Percentiles rank a stretch among this genome's conserved stretches.
These are phyloP conservation scores for Serilophus lunatus DNA, from an alignment of 2,113 vertebrate genomes.

Conservation along the genomic window DNA sequence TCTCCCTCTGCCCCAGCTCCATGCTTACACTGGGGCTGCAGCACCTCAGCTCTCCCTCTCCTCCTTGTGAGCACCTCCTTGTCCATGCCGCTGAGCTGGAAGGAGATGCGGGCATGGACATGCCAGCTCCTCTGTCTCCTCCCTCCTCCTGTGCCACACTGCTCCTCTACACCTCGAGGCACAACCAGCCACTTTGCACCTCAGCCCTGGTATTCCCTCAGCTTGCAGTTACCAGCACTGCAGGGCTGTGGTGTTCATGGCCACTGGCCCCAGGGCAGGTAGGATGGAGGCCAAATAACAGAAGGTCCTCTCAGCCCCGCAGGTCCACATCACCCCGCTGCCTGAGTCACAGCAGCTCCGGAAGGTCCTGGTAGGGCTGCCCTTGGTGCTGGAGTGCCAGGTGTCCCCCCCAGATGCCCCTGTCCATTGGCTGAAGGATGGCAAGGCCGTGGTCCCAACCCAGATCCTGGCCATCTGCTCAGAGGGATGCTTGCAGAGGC, in stretches of 20 bases:
- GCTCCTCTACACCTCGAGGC: neutral
- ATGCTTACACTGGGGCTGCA: neutral
- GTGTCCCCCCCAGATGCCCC: conserved; percentile 70
- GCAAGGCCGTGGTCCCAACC: conserved; percentile 60
- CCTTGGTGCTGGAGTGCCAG: conserved; percentile 65
- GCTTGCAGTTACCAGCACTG: neutral
- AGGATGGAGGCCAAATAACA: neutral
- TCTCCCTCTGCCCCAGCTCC: neutral
- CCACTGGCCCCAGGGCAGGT: rapidly evolving
- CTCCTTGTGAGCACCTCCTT: rapidly evolving
- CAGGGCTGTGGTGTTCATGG: neutral
- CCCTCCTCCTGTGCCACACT: neutral
- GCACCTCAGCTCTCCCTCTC: neutral
- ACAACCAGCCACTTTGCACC: neutral
- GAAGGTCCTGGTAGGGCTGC: conserved; percentile 25
- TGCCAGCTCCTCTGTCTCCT: neutral
- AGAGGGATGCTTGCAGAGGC: conserved; percentile 73
- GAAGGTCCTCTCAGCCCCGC: neutral
- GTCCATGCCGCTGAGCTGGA: neutral
- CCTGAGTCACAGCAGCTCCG: neutral
- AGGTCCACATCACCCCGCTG: neutral
- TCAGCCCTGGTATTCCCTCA: neutral
- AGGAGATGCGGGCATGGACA: neutral
- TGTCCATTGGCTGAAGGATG: conserved; percentile 84
- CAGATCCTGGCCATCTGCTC: conserved; percentile 5